Conservation (phyloP, 2,888 invertebrate genomes). For the Agrilus cyanescens region DNA sequence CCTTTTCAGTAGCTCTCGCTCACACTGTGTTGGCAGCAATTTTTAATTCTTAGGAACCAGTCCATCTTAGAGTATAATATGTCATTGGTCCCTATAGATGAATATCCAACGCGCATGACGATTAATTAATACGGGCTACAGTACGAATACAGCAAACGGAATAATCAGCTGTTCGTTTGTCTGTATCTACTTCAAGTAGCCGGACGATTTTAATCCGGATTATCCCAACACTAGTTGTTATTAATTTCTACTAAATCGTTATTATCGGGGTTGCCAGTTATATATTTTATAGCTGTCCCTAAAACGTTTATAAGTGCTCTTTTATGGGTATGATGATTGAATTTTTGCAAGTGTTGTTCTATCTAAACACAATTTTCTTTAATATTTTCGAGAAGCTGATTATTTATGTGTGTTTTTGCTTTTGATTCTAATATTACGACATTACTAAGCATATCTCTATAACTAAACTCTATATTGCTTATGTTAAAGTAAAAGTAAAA, state of each 20-base stretch:
- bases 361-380: constrained; percentile 13
- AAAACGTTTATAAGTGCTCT: constrained; percentile 8
- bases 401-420: background rate
- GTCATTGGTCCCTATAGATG: too few relatives aligned
- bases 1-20: too few relatives aligned
- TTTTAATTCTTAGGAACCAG: too few relatives aligned
- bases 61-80: too few relatives aligned
- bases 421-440: constrained; percentile 9
- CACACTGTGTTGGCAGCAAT: too few relatives aligned
- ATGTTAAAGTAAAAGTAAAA: constrained; percentile 18
- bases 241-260: too few relatives aligned
- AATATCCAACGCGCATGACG: too few relatives aligned
- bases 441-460: constrained; percentile 10
- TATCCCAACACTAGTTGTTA: constrained; percentile 8
- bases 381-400: background rate
- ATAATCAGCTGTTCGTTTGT: constrained; percentile 11
- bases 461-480: constrained; percentile 11
- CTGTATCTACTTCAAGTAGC: constrained; percentile 8
- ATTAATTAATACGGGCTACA: too few relatives aligned
- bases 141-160: too few relatives aligned
- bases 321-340: constrained; percentile 4
- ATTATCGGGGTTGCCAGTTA: constrained; percentile 12
- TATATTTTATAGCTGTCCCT: constrained; percentile 10
- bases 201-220: constrained; percentile 7
- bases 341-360: constrained; percentile 14